These are phyloP conservation scores for Theocolax elegans DNA, from an alignment of 1,140 invertebrate genomes.

Conservation along the genomic window DNA sequence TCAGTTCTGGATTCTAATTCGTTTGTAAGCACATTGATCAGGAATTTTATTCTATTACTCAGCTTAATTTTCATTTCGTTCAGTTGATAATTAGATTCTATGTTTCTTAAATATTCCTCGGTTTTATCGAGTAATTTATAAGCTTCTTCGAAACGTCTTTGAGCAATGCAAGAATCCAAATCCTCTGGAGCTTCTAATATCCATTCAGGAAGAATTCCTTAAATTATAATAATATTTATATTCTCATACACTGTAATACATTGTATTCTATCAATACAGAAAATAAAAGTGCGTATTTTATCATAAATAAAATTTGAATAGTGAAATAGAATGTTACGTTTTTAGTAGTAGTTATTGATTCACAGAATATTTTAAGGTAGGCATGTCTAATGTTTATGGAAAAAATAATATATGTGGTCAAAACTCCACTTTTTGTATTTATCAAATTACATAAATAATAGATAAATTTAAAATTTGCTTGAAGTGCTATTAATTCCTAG, in stretches of 20 bases:
- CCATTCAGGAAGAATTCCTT: slow-evolving; percentile 90
- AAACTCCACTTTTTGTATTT: too few relatives aligned
- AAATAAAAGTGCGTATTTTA: too few relatives aligned
- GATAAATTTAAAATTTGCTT: too few relatives aligned
- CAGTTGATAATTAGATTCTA: slow-evolving; percentile 54
- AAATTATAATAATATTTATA: slow-evolving; percentile 65
- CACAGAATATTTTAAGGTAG: too few relatives aligned
- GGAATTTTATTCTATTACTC: slow-evolving; percentile 75
- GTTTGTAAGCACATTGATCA: slow-evolving; percentile 87
- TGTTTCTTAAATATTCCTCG: slow-evolving; percentile 69
- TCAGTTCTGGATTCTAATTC: slow-evolving; percentile 89
- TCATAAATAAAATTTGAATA: slow-evolving; percentile 24
- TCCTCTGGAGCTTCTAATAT: slow-evolving; percentile 92
- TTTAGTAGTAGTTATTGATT: too few relatives aligned
- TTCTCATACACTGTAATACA: slow-evolving; percentile 61
- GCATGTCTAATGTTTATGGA: too few relatives aligned
- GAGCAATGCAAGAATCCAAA: slow-evolving; percentile 96
- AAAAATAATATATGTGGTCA: too few relatives aligned
- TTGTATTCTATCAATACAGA: too few relatives aligned
- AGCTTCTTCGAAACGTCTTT: slow-evolving; percentile 96
- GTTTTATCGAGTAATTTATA: slow-evolving; percentile 86
- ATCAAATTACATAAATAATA: too few relatives aligned
- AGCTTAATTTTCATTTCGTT: slow-evolving; percentile 65
- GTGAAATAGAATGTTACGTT: background rate
- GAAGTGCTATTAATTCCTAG: too few relatives aligned